Percentiles rank a stretch among this genome's conserved stretches.
phyloP scores from a whole-genome alignment of 1,140 invertebrate genomes.

The Notospermus geniculatus region DNA sequence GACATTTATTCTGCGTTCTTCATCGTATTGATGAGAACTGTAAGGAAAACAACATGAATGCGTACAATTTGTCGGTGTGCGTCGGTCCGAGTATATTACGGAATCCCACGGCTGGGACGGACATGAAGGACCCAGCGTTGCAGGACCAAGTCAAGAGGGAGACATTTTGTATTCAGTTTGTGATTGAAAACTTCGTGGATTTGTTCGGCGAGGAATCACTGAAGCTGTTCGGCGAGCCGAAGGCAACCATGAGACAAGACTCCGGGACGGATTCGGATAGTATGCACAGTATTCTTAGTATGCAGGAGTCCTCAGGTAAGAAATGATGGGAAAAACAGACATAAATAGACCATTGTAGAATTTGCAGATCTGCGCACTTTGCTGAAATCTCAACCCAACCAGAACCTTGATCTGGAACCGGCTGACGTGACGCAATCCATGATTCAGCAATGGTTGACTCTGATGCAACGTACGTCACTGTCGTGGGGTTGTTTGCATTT shows the following conservation, averaged over 20 bases:
- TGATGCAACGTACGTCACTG: too few species aligned
- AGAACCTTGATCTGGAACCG: too few species aligned
- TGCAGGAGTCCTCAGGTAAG: slow-evolving; percentile 22
- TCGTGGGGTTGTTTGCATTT: too few species aligned
- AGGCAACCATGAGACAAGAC: slow-evolving; percentile 60
- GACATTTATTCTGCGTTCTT: slow-evolving; percentile 77
- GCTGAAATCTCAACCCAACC: too few species aligned
- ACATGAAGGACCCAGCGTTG: slow-evolving; percentile 19
- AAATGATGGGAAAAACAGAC: too few species aligned
- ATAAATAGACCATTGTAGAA: too few species aligned
- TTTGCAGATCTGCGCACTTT: too few species aligned
- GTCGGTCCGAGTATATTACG: slow-evolving; percentile 80
- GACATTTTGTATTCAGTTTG: slow-evolving; percentile 73
- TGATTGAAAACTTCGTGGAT: slow-evolving; percentile 75
- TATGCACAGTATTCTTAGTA: slow-evolving; percentile 65
- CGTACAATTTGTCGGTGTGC: slow-evolving; percentile 81
- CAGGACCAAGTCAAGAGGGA: slow-evolving; percentile 20
- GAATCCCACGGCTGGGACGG: slow-evolving; percentile 56
- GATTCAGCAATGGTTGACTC: too few species aligned
- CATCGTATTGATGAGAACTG: slow-evolving; percentile 75
- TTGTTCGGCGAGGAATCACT: slow-evolving; percentile 66
- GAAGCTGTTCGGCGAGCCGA: slow-evolving; percentile 30
- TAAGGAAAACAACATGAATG: slow-evolving; percentile 80
- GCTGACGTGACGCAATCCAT: too few species aligned
- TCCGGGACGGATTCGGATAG: slow-evolving; percentile 86